Conservation (phyloP, 2,797 vertebrate species). For the Oophaga sylvatica region DNA sequence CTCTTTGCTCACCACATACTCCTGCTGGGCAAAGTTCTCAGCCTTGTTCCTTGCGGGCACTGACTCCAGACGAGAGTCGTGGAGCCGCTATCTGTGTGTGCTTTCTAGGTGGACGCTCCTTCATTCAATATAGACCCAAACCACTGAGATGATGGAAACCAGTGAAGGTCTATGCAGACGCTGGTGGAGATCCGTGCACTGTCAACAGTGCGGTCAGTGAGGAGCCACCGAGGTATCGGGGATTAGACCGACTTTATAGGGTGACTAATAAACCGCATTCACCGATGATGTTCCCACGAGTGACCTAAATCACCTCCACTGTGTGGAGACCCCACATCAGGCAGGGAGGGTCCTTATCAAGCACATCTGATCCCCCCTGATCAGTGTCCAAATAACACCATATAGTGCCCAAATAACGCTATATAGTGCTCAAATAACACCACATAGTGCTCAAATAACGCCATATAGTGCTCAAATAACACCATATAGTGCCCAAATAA, state of each 20-base stretch:
- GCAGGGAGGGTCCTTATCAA: not conserved
- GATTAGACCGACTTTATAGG: not conserved
- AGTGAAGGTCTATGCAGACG: not conserved
- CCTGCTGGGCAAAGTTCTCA: slow-evolving; percentile 9
- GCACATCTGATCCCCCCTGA: too few species aligned
- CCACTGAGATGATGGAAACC: not conserved
- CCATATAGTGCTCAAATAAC: too few species aligned
- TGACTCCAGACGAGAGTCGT: slow-evolving; percentile 1
- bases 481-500: too few species aligned
- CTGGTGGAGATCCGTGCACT: not conserved
- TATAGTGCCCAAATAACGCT: too few species aligned
- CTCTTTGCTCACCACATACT: not conserved
- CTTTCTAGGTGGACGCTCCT: slow-evolving; percentile 40
- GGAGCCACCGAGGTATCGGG: not conserved
- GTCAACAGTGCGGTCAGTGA: slow-evolving; percentile 16
- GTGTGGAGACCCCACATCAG: not conserved
- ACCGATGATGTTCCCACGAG: not conserved
- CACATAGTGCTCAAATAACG: too few species aligned
- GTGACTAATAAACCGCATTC: not conserved
- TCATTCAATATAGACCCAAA: slow-evolving; percentile 36
- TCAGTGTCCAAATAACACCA: too few species aligned
- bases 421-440: too few species aligned
- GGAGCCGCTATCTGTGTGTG: slow-evolving; percentile 42
- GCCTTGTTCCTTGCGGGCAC: slow-evolving; percentile 6
- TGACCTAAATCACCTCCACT: not conserved